phyloP scores from a whole-genome alignment of 2,113 vertebrate species.

The Cepphus grylle region DNA sequence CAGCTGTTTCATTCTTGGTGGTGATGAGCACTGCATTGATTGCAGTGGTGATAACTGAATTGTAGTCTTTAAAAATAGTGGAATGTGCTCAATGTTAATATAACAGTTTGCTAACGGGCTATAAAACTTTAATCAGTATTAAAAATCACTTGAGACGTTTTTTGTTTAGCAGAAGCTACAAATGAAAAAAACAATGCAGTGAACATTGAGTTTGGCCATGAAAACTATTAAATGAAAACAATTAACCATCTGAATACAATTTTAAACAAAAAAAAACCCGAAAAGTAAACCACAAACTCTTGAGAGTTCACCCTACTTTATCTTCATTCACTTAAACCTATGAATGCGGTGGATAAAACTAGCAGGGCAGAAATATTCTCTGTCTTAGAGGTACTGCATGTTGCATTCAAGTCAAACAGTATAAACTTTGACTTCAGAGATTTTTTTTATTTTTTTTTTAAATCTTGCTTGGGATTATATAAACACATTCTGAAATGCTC shows the following conservation, averaged over 20 bases:
- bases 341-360: background rate
- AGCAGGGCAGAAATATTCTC: background rate
- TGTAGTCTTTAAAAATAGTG: conserved; percentile 57
- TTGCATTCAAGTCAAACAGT: background rate
- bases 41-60: background rate
- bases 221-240: conserved; percentile 37
- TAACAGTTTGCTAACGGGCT: conserved; percentile 52
- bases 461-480: background rate
- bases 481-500: background rate
- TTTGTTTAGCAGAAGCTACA: conserved; percentile 44
- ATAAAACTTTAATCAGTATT: conserved; percentile 46
- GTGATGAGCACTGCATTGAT: background rate
- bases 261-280: background rate
- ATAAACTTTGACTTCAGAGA: background rate
- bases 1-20: background rate
- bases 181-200: conserved; percentile 24
- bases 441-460: background rate
- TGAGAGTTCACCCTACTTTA: background rate
- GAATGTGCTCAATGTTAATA: conserved; percentile 7
- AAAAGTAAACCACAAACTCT: background rate
- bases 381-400: background rate
- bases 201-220: conserved; percentile 38
- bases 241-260: conserved; percentile 23
- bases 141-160: conserved; percentile 56
- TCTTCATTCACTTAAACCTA: background rate